Base-by-base conservation (phyloP, 1,140 invertebrate species). In the Homalodisca vitripennis region DNA sequence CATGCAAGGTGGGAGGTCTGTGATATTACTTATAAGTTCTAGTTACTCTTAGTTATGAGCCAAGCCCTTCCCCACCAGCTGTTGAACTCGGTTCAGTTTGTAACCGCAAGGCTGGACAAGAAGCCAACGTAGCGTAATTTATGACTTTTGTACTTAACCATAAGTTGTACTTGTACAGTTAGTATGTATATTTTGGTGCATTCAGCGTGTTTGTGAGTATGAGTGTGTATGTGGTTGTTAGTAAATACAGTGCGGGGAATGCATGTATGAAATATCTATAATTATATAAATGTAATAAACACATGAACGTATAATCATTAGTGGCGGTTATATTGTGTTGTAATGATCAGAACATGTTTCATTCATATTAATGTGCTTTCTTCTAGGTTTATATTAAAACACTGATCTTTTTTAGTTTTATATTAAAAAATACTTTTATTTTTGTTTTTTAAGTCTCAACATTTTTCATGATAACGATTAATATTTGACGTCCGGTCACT, bases 21-120 rank as follows among this genome's bases (percentile, higher is more conserved):
- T 60, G 55, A 60, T 60, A 60, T 60, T 60, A 60, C 55, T 26
- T 6, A 26, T 60, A 60, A 60, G 55, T 13, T 60, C 17, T 10
- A 41, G 6, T 6, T 60, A 29, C 26, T 60, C 55, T 60, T 60
- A 60, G 55, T 60, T 60, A n/a, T 27, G 12, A 12, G 6, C 14
- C 55, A 24, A 60, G 55, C 55, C 24, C 6, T 26, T 27, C 29
- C 55, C 14, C 48, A 24, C 48, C 14, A n/a, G 13, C 29, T 60
- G 12, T 12, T 14, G 14, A 13, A 12, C 55, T 27, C 3, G 2
- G 24, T 60, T 60, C 24, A 27, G 55, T 60, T 27, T 12, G 55
- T 60, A 60, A 60, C 55, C 12, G 55, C 22, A 26, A 60, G 22
- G 29, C 13, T 22, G 14, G 29, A 2, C 2, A 26, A 13, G 14